Base-by-base conservation (phyloP, 1,140 invertebrate genomes). In the Eupeodes corollae region DNA sequence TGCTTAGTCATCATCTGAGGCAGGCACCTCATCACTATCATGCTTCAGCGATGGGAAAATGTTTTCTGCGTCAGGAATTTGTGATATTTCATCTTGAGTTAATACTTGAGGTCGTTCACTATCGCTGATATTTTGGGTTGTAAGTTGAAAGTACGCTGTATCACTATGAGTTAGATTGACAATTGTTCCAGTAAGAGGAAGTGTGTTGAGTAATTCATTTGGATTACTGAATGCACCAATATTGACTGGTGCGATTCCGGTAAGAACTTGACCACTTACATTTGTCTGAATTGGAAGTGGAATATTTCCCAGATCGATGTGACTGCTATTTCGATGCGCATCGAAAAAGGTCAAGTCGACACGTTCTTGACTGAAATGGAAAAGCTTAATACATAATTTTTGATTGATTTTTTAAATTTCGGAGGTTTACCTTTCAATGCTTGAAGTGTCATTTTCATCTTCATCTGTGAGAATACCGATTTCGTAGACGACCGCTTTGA, bases 401-500 rank as follows among this genome's bases (percentile, higher is more conserved):
- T 30, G 38, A 6, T 13, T 14, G 26, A 5, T 3, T 41, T 41
- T 21, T 6, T 5, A 16, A 41, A 16, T 9, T 9, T 16, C 21
- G 16, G 9, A 44, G 33, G 14, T 12, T 32, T 46, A 52, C 51
- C 43, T 66, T 55, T 67, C 63, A 19, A 64, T 64, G 16, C 62
- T 63, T 8, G 57, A 54, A 13, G 67, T 66, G 31, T 66, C 67
- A 31, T 69, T 70, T 26, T 70, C 62, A 43, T 70, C 73, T 38
- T 62, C 68, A 47, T 77, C 73, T 12, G 75, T 75, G 21, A 77
- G 59, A 47, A 77, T 75, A 38, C 75, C 75, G 48, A 77, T 73
- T 63, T 77, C 75, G 55, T 77, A 77, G 32, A 76, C 74, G 15
- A 76, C 67, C 2, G 75, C 74, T 53, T 73, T 75, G 48, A 77